Evolutionary conservation across 30 jellyfish, hydroid and myxozoan genomes (phyloP).

Genomic region (Aurelia sp.): DNA sequence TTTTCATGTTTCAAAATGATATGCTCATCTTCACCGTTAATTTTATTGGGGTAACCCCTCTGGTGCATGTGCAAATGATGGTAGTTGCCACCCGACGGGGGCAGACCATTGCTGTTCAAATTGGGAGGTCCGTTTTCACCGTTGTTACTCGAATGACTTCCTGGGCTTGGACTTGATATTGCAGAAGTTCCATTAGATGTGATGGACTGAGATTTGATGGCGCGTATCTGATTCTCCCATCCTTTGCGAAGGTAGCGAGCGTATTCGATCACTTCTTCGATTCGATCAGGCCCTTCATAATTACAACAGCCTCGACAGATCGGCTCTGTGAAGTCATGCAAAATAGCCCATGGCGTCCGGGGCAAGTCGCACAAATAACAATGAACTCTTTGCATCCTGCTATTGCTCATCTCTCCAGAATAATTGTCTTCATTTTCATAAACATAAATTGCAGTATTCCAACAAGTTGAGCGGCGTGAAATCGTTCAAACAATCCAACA

Average conservation of each 20-base stretch:
- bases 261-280: conserved; percentile 92
- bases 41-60: conserved; percentile 48
- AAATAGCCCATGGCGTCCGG: conserved; percentile 98
- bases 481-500: too few relatives aligned
- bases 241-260: conserved; percentile 92
- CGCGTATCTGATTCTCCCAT: conserved; percentile 96
- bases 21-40: conserved; percentile 67
- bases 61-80: conserved; percentile 73
- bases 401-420: conserved; percentile 59
- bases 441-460: not conserved
- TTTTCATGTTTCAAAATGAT: conserved; percentile 57
- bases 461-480: not conserved
- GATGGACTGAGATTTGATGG: conserved; percentile 71
- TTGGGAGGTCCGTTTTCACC: conserved; percentile 69
- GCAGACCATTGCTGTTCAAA: conserved; percentile 59
- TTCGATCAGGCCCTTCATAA: conserved; percentile 97
- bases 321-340: conserved; percentile 92
- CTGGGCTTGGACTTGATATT: conserved; percentile 98
- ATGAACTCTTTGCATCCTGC: conserved; percentile 94
- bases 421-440: too few relatives aligned
- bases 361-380: conserved; percentile 97
- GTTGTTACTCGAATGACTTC: conserved; percentile 88
- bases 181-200: conserved; percentile 93
- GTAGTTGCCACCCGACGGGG: conserved; percentile 53
- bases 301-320: conserved; percentile 98